Evolutionary conservation across 1,140 invertebrate species (phyloP).

Genomic region (Oreohelix idahoensis): DNA sequence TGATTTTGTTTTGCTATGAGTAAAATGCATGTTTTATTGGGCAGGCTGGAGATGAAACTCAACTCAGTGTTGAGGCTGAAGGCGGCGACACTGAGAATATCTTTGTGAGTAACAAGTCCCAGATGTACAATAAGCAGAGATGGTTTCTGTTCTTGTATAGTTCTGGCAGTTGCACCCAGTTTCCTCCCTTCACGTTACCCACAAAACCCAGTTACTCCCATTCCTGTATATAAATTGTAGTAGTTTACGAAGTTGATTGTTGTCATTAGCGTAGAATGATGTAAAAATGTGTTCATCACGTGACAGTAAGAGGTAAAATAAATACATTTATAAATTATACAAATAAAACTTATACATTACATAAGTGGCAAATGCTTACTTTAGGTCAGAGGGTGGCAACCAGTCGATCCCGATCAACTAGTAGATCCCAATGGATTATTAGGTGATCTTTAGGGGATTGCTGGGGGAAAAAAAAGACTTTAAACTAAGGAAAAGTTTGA

Average conservation of each 20-base stretch:
- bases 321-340: too few species aligned
- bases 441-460: too few species aligned
- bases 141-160: neutral
- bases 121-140: neutral
- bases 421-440: too few species aligned
- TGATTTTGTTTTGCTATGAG: neutral
- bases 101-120: slow-evolving; percentile 25
- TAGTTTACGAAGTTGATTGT: neutral
- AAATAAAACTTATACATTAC: too few species aligned
- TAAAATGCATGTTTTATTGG: slow-evolving; percentile 5
- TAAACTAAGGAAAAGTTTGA: too few species aligned
- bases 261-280: neutral
- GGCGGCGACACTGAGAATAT: slow-evolving; percentile 28
- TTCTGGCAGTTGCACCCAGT: neutral
- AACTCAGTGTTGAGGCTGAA: slow-evolving; percentile 15
- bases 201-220: neutral
- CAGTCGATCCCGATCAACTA: too few species aligned
- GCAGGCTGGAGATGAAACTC: slow-evolving; percentile 20
- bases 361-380: too few species aligned
- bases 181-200: neutral
- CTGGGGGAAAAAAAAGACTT: too few species aligned
- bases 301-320: too few species aligned
- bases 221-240: neutral
- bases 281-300: too few species aligned
- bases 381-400: too few species aligned